Percentiles rank a stretch among this genome's conserved stretches.
Evolutionary conservation across 2,888 invertebrate species (phyloP).

Genomic region (Tromatobia lineatoria): DNA sequence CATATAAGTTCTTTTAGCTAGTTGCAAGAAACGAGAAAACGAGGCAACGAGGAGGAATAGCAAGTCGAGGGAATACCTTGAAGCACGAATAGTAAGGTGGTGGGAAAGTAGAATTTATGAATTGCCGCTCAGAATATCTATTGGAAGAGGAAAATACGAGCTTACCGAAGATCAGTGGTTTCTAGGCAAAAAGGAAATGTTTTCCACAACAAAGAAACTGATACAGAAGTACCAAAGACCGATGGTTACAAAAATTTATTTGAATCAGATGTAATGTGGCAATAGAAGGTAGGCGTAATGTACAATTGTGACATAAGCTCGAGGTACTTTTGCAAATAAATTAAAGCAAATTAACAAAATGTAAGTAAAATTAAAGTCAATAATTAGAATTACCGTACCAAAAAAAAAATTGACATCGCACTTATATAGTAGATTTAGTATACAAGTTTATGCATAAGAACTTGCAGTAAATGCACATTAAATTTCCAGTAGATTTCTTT

Average conservation of each 20-base stretch:
- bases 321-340: too few relatives aligned
- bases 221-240: constrained; percentile 16
- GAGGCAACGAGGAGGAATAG: constrained; percentile 28
- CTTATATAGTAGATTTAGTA: too few relatives aligned
- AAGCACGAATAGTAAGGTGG: constrained; percentile 48
- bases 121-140: constrained; percentile 40
- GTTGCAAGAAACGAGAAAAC: constrained; percentile 56
- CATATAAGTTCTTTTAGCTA: constrained; percentile 70
- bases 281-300: too few relatives aligned
- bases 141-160: constrained; percentile 47
- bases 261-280: too few relatives aligned
- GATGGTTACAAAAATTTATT: too few relatives aligned
- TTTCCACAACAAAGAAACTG: constrained; percentile 25
- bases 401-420: too few relatives aligned
- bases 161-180: constrained; percentile 55
- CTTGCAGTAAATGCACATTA: too few relatives aligned
- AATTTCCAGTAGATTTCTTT: not conserved
- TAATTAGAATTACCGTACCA: too few relatives aligned
- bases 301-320: too few relatives aligned
- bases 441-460: too few relatives aligned
- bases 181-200: constrained; percentile 38
- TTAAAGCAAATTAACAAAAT: too few relatives aligned
- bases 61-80: constrained; percentile 53
- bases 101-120: constrained; percentile 59
- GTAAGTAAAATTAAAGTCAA: too few relatives aligned